A percentile compares a stretch with the other conserved stretches of the same genome.
These are phyloP conservation scores for Hoplodrina ambigua DNA, from an alignment of 2,888 invertebrate species.

Conservation along the genomic window DNA sequence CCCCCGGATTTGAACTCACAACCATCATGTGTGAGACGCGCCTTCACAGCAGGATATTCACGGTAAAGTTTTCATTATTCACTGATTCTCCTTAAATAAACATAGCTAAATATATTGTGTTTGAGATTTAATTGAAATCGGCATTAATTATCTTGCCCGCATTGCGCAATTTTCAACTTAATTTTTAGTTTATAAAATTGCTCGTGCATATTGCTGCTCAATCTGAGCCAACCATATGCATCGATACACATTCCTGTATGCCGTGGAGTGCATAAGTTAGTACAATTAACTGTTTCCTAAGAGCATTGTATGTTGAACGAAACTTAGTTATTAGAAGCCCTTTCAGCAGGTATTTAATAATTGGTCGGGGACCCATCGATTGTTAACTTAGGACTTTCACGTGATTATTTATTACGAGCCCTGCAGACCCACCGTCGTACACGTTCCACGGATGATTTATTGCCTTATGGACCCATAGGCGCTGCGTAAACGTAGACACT, in stretches of 20 bases:
- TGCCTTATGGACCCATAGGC: conserved; percentile 8
- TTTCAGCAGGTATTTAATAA: conserved; percentile 36
- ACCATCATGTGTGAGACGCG: too few species aligned
- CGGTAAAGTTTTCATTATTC: too few species aligned
- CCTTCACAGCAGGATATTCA: too few species aligned
- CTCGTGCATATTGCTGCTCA: too few species aligned
- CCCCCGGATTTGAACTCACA: too few species aligned
- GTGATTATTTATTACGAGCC: conserved; percentile 25
- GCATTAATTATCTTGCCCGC: too few species aligned
- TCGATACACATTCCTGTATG: background rate
- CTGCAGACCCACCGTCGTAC: background rate
- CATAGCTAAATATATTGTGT: too few species aligned
- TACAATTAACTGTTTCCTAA: conserved; percentile 25
- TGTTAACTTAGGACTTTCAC: conserved; percentile 52
- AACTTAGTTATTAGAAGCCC: conserved; percentile 30
- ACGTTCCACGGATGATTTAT: conserved; percentile 34
- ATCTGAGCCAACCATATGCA: background rate
- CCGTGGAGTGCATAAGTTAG: conserved; percentile 26
- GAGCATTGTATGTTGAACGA: conserved; percentile 14
- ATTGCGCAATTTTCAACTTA: too few species aligned
- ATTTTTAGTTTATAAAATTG: too few species aligned
- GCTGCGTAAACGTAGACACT: too few species aligned
- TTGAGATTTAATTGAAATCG: too few species aligned
- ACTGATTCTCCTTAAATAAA: too few species aligned
- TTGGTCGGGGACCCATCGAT: conserved; percentile 30